phyloP scores from a whole-genome alignment of 2,113 vertebrate genomes.

The Cricetomys ansorgei region DNA sequence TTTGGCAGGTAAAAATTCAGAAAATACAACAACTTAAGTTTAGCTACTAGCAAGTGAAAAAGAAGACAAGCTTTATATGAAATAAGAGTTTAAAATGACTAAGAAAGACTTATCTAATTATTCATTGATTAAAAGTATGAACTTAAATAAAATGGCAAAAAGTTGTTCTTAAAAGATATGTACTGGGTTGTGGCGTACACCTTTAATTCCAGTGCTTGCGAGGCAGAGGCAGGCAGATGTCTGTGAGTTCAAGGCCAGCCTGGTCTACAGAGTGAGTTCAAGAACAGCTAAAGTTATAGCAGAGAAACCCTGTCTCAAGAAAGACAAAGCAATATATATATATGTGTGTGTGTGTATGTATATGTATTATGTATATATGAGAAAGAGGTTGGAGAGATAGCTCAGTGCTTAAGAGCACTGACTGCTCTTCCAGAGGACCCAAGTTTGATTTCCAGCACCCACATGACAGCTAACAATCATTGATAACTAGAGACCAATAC shows the following conservation, averaged over 20 bases:
- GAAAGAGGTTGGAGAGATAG: neutral
- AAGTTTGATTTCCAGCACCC: neutral
- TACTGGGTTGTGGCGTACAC: no score
- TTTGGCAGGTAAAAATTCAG: neutral
- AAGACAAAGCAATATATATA: no score
- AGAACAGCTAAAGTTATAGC: no score
- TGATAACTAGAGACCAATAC: neutral
- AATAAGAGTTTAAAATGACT: conserved; percentile 1
- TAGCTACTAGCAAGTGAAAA: conserved; percentile 1
- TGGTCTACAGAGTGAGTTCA: no score
- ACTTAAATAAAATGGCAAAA: conserved; percentile 14
- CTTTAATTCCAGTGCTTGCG: no score
- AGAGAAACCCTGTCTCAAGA: no score
- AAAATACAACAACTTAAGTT: conserved; percentile 12
- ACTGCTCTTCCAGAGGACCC: neutral
- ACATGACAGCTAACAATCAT: neutral
- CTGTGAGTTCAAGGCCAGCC: no score
- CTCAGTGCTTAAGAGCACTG: neutral
- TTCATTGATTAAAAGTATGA: conserved; percentile 22
- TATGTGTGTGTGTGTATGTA: no score
- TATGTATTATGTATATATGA: no score
- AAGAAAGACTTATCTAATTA: conserved; percentile 36
- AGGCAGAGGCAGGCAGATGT: no score
- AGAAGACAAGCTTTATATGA: conserved; percentile 3
- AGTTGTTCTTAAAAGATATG: conserved; percentile 36